Evolutionary conservation across 2,888 invertebrate genomes (phyloP), one percentile per base, ranked within the genome.

Genomic region (Tachina fera): DNA sequence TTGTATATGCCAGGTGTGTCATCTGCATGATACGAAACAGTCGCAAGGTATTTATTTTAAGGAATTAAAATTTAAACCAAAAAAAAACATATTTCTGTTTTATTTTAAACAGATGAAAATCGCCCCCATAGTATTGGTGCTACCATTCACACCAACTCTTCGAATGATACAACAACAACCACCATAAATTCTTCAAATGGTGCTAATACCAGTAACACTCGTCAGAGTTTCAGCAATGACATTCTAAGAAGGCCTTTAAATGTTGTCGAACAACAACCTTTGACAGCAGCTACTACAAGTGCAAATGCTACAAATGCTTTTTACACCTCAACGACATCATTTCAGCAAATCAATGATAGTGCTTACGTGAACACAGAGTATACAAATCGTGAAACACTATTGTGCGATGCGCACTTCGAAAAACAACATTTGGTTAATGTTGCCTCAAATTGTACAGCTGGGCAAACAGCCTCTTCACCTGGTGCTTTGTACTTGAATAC

Each of bases 1-100:
- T 90, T 97, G 96, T 84, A 97, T 99, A 88, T 98, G 98, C 92
- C 95, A 96, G 92, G 97, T 98, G 58, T 98, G 98, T 92, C 97
- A 97, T 67, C 93, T 98, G 84, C 96, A 97, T 90, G 95, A 97
- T 81, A 92, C 92, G 72, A 93, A 93, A 84, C 92, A 92, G 71
- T 79, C 86, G 19, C 92, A 89, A 89, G 90, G 91, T 91, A 88
- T n/a, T 47, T 51, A 16, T 39, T 13, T 16, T 16, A 6, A 87
- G 6, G 3, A 58, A 70, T 3, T 76, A 31, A 71, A 51, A 63
- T 49, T 31, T 6, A 13, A 31, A n/a, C n/a, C n/a, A 14, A 43
- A 53, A 9, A 9, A 6, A 10, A 16, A 61, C 16, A 68, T 76
- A 72, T 45, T 49, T 19, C 8, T 22, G 13, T 56, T 53, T 63